phyloP scores from a whole-genome alignment of 2,888 invertebrate genomes.

The Megastigmus dorsalis region DNA sequence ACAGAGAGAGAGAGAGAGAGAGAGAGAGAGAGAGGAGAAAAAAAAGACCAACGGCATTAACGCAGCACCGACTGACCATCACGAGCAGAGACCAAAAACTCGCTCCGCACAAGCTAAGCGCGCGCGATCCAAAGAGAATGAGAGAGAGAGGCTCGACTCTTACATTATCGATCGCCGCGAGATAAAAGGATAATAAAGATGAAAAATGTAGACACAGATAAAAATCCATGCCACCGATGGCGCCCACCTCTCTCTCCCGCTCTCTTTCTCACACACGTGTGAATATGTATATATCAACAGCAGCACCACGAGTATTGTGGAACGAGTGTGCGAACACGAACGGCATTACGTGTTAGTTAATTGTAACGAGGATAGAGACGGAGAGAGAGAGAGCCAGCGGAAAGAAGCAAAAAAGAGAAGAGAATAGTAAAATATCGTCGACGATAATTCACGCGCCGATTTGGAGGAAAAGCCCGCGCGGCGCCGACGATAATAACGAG shows the following conservation, averaged over 20 bases:
- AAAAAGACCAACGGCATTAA: too few species aligned
- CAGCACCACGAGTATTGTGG: too few species aligned
- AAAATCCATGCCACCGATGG: constrained; percentile 32
- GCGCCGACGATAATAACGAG: too few species aligned
- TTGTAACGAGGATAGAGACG: background rate
- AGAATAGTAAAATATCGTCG: too few species aligned
- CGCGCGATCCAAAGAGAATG: too few species aligned
- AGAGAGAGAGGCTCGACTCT: background rate
- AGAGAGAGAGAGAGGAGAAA: background rate
- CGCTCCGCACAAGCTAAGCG: background rate
- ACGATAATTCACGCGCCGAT: too few species aligned
- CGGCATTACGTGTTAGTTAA: background rate
- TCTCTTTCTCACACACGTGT: constrained; percentile 15
- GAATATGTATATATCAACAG: too few species aligned
- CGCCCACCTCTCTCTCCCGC: background rate
- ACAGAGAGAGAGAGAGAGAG: background rate
- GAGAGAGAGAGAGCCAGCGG: background rate
- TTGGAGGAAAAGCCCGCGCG: too few species aligned
- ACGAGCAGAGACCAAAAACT: background rate
- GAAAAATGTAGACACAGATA: constrained; percentile 35
- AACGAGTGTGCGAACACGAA: too few species aligned
- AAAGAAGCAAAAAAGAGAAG: too few species aligned
- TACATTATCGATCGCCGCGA: constrained; percentile 27
- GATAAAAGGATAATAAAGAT: constrained; percentile 42
- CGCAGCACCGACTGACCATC: too few species aligned